Base-by-base conservation (phyloP, 2,113 vertebrate species). In the Coturnix japonica region DNA sequence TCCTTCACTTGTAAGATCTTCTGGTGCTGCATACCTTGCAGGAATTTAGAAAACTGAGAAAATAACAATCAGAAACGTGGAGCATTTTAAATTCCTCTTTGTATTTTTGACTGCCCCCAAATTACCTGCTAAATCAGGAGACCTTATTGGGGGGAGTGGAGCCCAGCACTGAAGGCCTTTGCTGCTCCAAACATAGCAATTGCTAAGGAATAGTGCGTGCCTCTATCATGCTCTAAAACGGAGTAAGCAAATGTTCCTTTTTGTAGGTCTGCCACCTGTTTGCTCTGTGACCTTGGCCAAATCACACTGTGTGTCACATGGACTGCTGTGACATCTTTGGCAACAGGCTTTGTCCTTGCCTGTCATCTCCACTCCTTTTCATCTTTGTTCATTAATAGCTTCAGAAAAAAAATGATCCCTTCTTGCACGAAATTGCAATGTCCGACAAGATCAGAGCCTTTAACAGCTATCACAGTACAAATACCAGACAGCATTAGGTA, bases 1-100 rank as follows among this genome's bases (percentile, higher is more conserved):
- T 99, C 99, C 97, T 99, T 99, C 87, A 99, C 98, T 66, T 98
- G 97, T 31, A 99, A 56, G 43, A 99, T 95, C 93, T 97, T 97
- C 87, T 98, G 97, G 67, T 98, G 98, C 96, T 98, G 98, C 98
- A 99, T 99, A 53, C 95, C 95, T 71, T 98, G 98, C 77, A 99
- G 97, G 92, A 99, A 99, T 96, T 98, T 99, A 25, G 99, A 99
- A 69, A 99, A 98, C 99, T 99, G 83, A 75, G 16, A 94, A 89
- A 94, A 46, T n/a, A 71, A 79, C 23, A 35, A 76, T 6, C 67
- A 86, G 30, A 93, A 92, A 92, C 2, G 26, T 13, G 43, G 78
- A 87, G 71, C 15, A 28, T 19, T 53, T 65, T 11, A 35, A 79
- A 49, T 13, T 15, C 30, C 37, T 49, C 18, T 57, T 60, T 8